Base-by-base conservation (phyloP, 2,888 invertebrate species). In the Stenodema calcarata region DNA sequence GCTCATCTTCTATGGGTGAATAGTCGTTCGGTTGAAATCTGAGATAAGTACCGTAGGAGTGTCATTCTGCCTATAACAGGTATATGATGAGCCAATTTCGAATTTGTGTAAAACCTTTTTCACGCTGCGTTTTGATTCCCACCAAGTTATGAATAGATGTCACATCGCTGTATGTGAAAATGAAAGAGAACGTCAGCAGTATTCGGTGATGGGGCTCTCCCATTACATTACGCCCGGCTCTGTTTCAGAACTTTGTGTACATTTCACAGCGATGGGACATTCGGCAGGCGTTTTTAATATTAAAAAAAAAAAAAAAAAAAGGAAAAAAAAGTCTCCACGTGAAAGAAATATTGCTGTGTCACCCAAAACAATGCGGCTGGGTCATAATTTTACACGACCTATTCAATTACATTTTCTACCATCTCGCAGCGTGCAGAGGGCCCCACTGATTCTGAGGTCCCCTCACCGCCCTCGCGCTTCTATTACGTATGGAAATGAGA, bases 401-500 rank as follows among this genome's bases (percentile, higher is more conserved):
- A 73, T 35, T 73, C 73, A 73, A 73, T 73, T 73, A 73, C 28
- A 73, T 73, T 73, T 73, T 73, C 28, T 28, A 73, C 73, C 73
- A 30, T n/a, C 35, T 28, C 3, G 30, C 73, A 35, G 12, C 16
- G 62, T 7, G 28, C 18, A 12, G 69, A 47, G 47, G 47, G 47
- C 7, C 14, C 12, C 12, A 12, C 18, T 54, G 54, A 54, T 54
- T 54, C 73, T 73, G 73, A 2, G 30, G 3, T 18, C 2, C 54
- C 30, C 12, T 30, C 73, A 11, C 73, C 73, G 1, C 30, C 35
- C 35, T 30, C 2, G 7, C 2, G 7, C 12, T 18, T 3, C 12
- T 30, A 73, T 73, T 73, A 73, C 73, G 73, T 73, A 73, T 73
- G 73, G 73, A 73, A 73, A 73, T 73, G 73, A 73, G 73, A 73